Base-by-base conservation (phyloP, 2,113 vertebrate genomes). In the Pogona vitticeps region DNA sequence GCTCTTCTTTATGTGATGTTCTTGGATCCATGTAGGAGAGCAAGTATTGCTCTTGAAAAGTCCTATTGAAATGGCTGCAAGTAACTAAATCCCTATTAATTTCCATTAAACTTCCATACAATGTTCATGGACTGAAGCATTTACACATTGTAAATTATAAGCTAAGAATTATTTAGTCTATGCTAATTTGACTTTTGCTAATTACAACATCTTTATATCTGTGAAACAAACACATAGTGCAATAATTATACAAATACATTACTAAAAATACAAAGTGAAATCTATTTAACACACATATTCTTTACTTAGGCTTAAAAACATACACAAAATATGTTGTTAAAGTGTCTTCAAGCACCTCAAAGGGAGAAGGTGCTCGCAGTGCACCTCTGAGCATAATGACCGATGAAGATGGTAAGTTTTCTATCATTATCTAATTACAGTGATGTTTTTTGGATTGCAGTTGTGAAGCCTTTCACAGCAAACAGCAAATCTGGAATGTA, bases 401-500 rank as follows among this genome's bases (percentile, higher is more conserved):
- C 38, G 96, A 96, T 85, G 97, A 97, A 93, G 97, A 97, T 46
- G 97, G 97, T 97, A 95, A 96, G 91, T 93, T 85, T 58, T 65
- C 1, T 20, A 8, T 81, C 0, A 0, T 70, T 90, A 5, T 82
- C 18, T 83, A 2, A 76, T 52, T 84, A 42, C 17, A 84, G 36
- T n/a, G 26, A 42, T 52, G 46, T 52, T 10, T 73, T n/a, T 75
- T 14, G 42, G 17, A 28, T 42, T 81, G 1, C 56, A 52, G 61
- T 77, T 65, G 87, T 52, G 52, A 63, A 46, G 23, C 79, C 1
- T 70, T 71, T 68, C 2, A 26, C 0, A 86, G 85, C 21, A 20
- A 70, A 42, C 75, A 31, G 36, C 18, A 65, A 2, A 20, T 15
- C 40, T 52, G 40, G 52, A 73, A 0, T 63, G 10, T 72, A 68